Evolutionary conservation across 1,140 invertebrate genomes (phyloP).

Genomic region (Gryllus bimaculatus): DNA sequence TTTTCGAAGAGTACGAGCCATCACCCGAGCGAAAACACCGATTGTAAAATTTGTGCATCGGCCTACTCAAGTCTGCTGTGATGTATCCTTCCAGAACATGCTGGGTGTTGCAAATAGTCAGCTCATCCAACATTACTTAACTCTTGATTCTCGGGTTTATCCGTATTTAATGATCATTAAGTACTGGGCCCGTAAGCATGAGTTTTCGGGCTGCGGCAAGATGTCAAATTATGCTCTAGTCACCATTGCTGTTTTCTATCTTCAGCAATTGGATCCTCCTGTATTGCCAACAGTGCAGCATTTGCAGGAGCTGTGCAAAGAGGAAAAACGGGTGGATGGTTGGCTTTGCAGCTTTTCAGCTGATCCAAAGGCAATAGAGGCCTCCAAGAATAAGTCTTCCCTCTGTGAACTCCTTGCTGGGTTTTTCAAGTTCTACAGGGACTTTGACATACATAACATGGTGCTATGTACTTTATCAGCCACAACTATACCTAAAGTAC

Average conservation of each 20-base stretch:
- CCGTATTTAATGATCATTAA: conserved; percentile 53
- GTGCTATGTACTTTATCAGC: not conserved
- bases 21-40: conserved; percentile 56
- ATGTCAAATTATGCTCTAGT: conserved; percentile 51
- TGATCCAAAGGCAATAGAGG: conserved; percentile 21
- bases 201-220: conserved; percentile 38
- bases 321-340: conserved; percentile 30
- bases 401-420: conserved; percentile 35
- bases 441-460: conserved; percentile 29
- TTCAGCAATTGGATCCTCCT: conserved; percentile 42
- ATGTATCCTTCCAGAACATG: conserved; percentile 58
- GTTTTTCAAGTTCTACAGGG: conserved; percentile 40
- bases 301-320: conserved; percentile 30
- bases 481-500: not conserved
- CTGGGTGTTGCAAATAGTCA: conserved; percentile 51
- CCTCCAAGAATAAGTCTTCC: conserved; percentile 24
- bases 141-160: conserved; percentile 43
- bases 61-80: conserved; percentile 46
- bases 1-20: conserved; percentile 46
- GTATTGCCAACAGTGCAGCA: conserved; percentile 36
- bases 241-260: conserved; percentile 51
- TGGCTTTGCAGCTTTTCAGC: conserved; percentile 42
- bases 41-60: conserved; percentile 57
- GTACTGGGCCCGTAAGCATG: conserved; percentile 53
- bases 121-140: conserved; percentile 46